Conservation (phyloP, 2,888 invertebrate species). For the Acrobasis suavella region DNA sequence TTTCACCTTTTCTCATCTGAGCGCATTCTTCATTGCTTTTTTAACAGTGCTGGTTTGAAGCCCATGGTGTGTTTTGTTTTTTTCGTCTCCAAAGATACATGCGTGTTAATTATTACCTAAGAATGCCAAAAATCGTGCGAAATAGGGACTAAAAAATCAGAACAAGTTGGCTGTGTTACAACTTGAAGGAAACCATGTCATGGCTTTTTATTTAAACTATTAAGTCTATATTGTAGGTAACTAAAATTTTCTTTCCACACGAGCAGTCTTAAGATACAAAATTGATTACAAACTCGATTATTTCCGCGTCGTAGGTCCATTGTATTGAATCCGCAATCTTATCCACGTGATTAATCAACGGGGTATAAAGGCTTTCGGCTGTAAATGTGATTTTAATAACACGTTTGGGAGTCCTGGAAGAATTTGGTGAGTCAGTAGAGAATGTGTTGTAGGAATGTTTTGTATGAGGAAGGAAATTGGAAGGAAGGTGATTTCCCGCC, state of each 20-base stretch:
- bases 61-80: too few relatives aligned
- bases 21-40: too few relatives aligned
- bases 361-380: slow-evolving; percentile 2
- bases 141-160: too few relatives aligned
- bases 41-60: too few relatives aligned
- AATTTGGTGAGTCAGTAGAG: not conserved
- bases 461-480: slow-evolving; percentile 1
- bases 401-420: not conserved
- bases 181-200: too few relatives aligned
- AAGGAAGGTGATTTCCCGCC: not conserved
- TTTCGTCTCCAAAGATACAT: too few relatives aligned
- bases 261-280: slow-evolving; percentile 7
- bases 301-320: slow-evolving; percentile 42
- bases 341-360: slow-evolving; percentile 37
- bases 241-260: not conserved
- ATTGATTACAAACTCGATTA: slow-evolving; percentile 35
- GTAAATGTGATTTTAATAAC: slow-evolving; percentile 10
- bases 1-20: too few relatives aligned
- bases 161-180: too few relatives aligned
- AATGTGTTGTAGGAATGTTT: not conserved
- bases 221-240: not conserved
- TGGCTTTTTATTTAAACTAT: too few relatives aligned
- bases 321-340: slow-evolving; percentile 40
- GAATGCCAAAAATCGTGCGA: too few relatives aligned
- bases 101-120: too few relatives aligned